Evolutionary conservation across 2,113 vertebrate genomes (phyloP), one percentile per base, ranked within the genome.

Genomic region (Centrocercus urophasianus): DNA sequence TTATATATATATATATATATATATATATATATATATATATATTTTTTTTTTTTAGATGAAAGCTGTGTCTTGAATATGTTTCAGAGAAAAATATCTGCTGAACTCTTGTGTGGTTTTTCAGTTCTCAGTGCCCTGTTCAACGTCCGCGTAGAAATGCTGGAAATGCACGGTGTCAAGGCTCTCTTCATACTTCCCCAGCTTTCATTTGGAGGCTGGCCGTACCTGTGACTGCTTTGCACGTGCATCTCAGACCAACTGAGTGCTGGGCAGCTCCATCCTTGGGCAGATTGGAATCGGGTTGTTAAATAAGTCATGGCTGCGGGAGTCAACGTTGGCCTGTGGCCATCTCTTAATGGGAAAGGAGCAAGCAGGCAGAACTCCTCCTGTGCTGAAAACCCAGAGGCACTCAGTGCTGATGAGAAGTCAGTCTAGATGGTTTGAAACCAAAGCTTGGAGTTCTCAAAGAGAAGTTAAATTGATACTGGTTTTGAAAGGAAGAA

Each of bases 251-350:
- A 50, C 93, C 90, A 25, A 60, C 86, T 90, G 66, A 32, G 1
- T 6, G 28, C 72, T 32, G 22, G 80, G 40, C 16, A 83, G 45
- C 45, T 52, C 38, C 45, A 50, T 76, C 54, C 59, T 54, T 43
- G n/a, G 38, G 36, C 54, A 0, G 3, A 5, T 1, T 15, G 28
- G 43, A n/a, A 28, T n/a, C 2, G 38, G 28, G 60, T 88, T 47
- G 3, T 43, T 96, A 83, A 91, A 93, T 73, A 95, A 83, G 32
- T 93, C 28, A 48, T 83, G 92, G 42, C 27, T 67, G 72, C 80
- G 30, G 50, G 50, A 52, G 24, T 36, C 47, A 1, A 18, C 2
- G 48, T 28, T 85, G 85, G 42, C 72, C 79, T 38, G 8, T 11
- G 32, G 36, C 27, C 79, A 28, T 61, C 24, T 63, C 11, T 19